Conservation (phyloP, 1,140 invertebrate species). For the Brachionus rubens region DNA sequence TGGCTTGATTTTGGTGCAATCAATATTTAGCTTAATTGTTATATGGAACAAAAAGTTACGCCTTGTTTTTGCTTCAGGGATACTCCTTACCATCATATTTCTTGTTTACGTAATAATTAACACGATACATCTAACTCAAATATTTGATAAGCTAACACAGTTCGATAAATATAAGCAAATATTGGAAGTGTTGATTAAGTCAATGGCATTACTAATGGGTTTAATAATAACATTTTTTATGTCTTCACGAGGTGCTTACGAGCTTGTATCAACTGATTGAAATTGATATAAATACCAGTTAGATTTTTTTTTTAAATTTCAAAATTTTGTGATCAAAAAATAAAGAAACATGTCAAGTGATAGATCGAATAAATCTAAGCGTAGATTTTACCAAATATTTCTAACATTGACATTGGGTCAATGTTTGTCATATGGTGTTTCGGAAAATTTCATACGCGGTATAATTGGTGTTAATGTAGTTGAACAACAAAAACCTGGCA, state of each 20-base stretch:
- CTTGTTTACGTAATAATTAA: slow-evolving; percentile 1
- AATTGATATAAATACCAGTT: too few relatives aligned
- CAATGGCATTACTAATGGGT: neutral
- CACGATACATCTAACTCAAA: slow-evolving; percentile 29
- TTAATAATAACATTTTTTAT: slow-evolving; percentile 21
- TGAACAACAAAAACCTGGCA: too few relatives aligned
- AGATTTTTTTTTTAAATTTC: too few relatives aligned
- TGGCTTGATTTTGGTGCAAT: neutral
- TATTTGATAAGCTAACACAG: neutral
- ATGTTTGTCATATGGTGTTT: too few relatives aligned
- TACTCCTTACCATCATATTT: neutral
- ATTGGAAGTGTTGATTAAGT: neutral
- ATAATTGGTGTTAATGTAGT: too few relatives aligned
- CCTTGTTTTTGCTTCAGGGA: slow-evolving; percentile 7
- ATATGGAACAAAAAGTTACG: slow-evolving; percentile 15
- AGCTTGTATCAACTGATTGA: too few relatives aligned
- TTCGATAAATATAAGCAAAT: neutral
- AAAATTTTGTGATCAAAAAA: too few relatives aligned
- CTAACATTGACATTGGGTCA: too few relatives aligned
- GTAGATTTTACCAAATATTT: too few relatives aligned
- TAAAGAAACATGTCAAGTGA: too few relatives aligned
- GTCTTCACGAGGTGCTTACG: slow-evolving; percentile 2
- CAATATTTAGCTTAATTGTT: neutral
- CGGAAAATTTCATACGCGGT: too few relatives aligned
- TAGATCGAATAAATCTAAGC: too few relatives aligned